phyloP scores from a whole-genome alignment of 2,888 invertebrate genomes.

The Heliothis peltigera region DNA sequence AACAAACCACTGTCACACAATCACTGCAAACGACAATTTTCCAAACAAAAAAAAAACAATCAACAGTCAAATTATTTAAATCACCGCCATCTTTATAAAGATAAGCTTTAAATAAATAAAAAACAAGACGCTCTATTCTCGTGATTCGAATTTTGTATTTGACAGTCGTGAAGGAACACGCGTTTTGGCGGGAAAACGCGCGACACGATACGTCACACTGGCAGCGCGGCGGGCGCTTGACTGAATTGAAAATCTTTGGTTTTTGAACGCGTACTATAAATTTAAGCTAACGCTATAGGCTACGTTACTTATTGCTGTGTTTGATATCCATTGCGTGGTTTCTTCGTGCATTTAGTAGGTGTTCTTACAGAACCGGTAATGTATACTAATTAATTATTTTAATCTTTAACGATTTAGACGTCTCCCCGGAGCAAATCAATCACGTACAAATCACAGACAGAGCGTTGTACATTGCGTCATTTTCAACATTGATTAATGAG shows the following conservation, averaged over 20 bases:
- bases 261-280: conserved; percentile 52
- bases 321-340: conserved; percentile 44
- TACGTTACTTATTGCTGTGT: conserved; percentile 29
- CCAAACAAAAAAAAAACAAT: conserved; percentile 7
- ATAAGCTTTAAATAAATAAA: conserved; percentile 26
- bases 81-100: conserved; percentile 38
- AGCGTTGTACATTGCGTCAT: conserved; percentile 61
- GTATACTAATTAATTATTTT: conserved; percentile 1
- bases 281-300: conserved; percentile 48
- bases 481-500: conserved; percentile 55
- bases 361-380: conserved; percentile 21
- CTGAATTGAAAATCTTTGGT: conserved; percentile 69
- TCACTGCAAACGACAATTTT: conserved; percentile 20
- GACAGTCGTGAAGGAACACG: conserved; percentile 71
- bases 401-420: neutral
- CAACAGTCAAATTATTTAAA: conserved; percentile 7
- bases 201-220: conserved; percentile 64
- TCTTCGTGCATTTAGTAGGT: neutral
- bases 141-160: conserved; percentile 58
- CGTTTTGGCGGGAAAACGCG: conserved; percentile 78
- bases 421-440: conserved; percentile 55
- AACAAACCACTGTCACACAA: conserved; percentile 42
- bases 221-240: conserved; percentile 75
- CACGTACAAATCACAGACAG: conserved; percentile 54
- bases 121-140: conserved; percentile 39